phyloP scores from a whole-genome alignment of 2,888 invertebrate species.

The Protodeltote pygarga region DNA sequence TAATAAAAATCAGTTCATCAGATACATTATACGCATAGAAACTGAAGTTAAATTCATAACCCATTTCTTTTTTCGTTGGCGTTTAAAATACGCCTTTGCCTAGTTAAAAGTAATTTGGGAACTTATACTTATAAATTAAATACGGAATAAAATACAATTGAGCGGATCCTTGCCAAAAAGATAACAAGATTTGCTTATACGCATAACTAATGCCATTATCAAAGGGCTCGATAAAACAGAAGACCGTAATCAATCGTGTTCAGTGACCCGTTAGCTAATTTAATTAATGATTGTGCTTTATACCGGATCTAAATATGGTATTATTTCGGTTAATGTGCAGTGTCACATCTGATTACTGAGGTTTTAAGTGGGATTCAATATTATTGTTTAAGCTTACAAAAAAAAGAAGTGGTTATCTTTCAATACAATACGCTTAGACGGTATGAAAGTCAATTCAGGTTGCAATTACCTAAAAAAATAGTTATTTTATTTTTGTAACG shows the following conservation, averaged over 20 bases:
- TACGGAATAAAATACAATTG: slow-evolving; percentile 3
- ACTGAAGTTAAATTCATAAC: too few species aligned
- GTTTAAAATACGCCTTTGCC: too few species aligned
- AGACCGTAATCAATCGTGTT: slow-evolving; percentile 40
- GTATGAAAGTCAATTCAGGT: too few species aligned
- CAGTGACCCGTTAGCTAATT: slow-evolving; percentile 47
- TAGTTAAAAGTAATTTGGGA: too few species aligned
- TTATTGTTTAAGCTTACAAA: slow-evolving; percentile 4
- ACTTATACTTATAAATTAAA: too few species aligned
- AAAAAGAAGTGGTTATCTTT: slow-evolving; percentile 17
- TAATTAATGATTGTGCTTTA: slow-evolving; percentile 43
- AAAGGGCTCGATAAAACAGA: slow-evolving; percentile 38
- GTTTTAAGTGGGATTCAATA: slow-evolving; percentile 14
- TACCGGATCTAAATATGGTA: slow-evolving; percentile 39
- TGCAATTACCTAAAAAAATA: too few species aligned
- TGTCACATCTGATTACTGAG: slow-evolving; percentile 36
- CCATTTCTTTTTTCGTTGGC: too few species aligned
- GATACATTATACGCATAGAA: too few species aligned
- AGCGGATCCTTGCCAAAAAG: slow-evolving; percentile 36
- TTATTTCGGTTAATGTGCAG: slow-evolving; percentile 28
- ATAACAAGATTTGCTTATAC: slow-evolving; percentile 35
- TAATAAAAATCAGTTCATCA: too few species aligned
- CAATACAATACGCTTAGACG: too few species aligned
- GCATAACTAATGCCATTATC: slow-evolving; percentile 41
- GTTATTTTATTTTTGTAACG: too few species aligned